These are phyloP conservation scores for Choreutis nemorana DNA, from an alignment of 2,888 invertebrate genomes.

Conservation along the genomic window DNA sequence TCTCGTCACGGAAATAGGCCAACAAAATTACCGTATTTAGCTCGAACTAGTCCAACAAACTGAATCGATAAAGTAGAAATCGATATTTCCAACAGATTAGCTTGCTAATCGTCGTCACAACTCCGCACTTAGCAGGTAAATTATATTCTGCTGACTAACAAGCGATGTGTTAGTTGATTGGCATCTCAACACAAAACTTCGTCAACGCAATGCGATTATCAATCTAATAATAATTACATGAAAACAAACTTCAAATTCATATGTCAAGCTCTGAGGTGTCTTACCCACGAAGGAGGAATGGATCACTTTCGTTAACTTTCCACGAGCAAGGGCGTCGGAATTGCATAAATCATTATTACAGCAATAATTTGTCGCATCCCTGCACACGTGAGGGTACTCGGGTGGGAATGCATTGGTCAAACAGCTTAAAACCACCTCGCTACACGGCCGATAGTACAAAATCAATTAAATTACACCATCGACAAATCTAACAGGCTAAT, in stretches of 20 bases:
- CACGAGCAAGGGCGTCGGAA: constrained; percentile 39
- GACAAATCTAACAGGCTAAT: constrained; percentile 16
- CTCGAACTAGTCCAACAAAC: too few relatives aligned
- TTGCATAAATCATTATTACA: constrained; percentile 55
- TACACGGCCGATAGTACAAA: too few relatives aligned
- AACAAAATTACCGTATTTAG: too few relatives aligned
- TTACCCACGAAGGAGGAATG: constrained; percentile 43
- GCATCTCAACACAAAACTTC: constrained; percentile 62
- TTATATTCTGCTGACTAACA: constrained; percentile 57
- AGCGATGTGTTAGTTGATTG: constrained; percentile 58
- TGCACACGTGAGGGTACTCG: constrained; percentile 49
- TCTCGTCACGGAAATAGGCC: too few relatives aligned
- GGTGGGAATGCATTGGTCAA: constrained; percentile 65
- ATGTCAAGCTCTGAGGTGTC: constrained; percentile 39
- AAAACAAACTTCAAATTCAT: constrained; percentile 54
- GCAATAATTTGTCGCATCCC: constrained; percentile 45
- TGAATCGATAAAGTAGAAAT: too few relatives aligned
- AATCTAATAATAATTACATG: constrained; percentile 51
- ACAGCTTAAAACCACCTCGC: constrained; percentile 66
- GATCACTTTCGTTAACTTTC: constrained; percentile 34
- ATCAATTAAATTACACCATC: constrained; percentile 17
- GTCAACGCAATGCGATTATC: constrained; percentile 50
- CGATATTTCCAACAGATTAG: too few relatives aligned
- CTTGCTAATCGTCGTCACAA: too few relatives aligned
- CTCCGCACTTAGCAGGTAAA: constrained; percentile 50